Base-by-base conservation (phyloP, 2,797 vertebrate genomes). In the Psittacula echo region DNA sequence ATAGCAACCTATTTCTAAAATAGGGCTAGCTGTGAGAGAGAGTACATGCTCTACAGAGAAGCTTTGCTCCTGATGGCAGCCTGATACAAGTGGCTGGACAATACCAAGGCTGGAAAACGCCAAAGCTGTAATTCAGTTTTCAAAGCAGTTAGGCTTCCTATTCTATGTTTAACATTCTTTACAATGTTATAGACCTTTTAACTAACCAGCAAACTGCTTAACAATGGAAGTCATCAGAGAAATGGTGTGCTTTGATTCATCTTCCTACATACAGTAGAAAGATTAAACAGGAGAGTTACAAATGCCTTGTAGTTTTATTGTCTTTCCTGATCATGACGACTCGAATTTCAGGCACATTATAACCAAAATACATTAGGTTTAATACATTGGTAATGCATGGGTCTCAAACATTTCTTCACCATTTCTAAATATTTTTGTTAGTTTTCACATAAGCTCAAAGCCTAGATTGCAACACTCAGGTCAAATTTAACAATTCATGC, bases 31-130 rank as follows among this genome's bases (percentile, higher is more conserved):
- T 58, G 21, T 26, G 18, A 86, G 7, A 70, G 6, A 56, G 5
- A 23, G 11, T 5, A 13, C 0, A 0, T 14, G 29, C 21, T 53
- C 8, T 34, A 4, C 10, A 13, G 11, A 42, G 23, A 54, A 37
- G 13, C 17, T 64, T 67, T 41, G 30, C 45, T 50, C 18, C 10
- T 48, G 51, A n/a, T 7, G 12, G 11, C 23, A 11, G 32, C 47
- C 42, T 58, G 22, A 74, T 5, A 32, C 13, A 77, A 94, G 54
- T 7, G 17, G 26, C 24, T 54, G 27, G 34, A 74, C n/a, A 71
- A 53, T 7, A 66, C 8, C 20, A 80, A 13, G 29, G 37, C 45
- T 32, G 20, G 30, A 90, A 84, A 41, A 84, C 8, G 64, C 2
- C 53, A 54, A 85, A 68, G 18, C 13, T 50, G 6, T 27, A 78